Conservation (phyloP, 2,888 invertebrate genomes). For the Phanerotoma sp. region DNA sequence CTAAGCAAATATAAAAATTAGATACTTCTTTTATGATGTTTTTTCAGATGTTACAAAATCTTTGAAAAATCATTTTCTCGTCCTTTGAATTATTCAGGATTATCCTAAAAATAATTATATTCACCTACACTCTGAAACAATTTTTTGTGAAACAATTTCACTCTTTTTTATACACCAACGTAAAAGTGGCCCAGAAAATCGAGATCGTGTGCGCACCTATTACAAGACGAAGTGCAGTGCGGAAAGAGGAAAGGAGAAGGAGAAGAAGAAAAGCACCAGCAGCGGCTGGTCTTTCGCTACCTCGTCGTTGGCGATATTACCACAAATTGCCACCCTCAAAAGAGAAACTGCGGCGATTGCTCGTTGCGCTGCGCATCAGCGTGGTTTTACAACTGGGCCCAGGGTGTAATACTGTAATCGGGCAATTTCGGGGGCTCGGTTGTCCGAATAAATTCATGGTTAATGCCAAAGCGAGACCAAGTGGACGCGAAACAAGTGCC, state of each 20-base stretch:
- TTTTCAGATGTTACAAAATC: too few species aligned
- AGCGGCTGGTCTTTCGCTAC: constrained; percentile 35
- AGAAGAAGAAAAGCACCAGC: neutral
- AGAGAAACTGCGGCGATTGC: constrained; percentile 48
- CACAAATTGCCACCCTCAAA: constrained; percentile 57
- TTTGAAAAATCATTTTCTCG: too few species aligned
- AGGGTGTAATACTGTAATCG: constrained; percentile 54
- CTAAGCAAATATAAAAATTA: too few species aligned
- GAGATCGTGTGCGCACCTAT: constrained; percentile 31
- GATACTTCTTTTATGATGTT: too few species aligned
- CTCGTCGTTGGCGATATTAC: constrained; percentile 56
- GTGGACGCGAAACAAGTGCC: constrained; percentile 24
- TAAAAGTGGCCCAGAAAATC: constrained; percentile 10
- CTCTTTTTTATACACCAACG: neutral
- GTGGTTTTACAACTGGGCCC: constrained; percentile 38
- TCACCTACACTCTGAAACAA: too few species aligned
- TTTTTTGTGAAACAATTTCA: too few species aligned
- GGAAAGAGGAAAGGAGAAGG: constrained; percentile 31
- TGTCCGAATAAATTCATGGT: constrained; percentile 55
- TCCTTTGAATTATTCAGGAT: too few species aligned
- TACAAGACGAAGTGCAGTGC: constrained; percentile 32
- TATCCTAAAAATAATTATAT: too few species aligned
- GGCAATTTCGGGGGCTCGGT: constrained; percentile 50
- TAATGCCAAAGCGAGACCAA: constrained; percentile 41
- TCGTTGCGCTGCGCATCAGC: constrained; percentile 37